Evolutionary conservation across 1,140 invertebrate genomes (phyloP).

Genomic region (Orchesella cincta): DNA sequence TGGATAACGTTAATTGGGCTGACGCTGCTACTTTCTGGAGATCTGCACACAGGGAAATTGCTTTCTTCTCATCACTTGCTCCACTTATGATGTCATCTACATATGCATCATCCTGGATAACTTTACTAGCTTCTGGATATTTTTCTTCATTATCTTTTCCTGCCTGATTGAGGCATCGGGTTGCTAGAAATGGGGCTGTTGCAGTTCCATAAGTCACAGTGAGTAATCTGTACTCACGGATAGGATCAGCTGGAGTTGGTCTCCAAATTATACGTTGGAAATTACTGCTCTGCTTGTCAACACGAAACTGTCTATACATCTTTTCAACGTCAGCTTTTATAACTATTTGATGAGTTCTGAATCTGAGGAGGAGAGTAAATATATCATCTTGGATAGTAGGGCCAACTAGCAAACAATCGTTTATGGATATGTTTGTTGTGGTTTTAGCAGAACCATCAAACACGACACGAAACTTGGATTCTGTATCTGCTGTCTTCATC

Average conservation of each 20-base stretch:
- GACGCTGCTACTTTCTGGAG: neutral
- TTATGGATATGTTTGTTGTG: slow-evolving; percentile 49
- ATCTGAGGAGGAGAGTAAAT: slow-evolving; percentile 55
- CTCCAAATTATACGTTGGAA: slow-evolving; percentile 49
- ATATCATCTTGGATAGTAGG: slow-evolving; percentile 57
- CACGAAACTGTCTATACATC: slow-evolving; percentile 53
- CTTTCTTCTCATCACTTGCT: neutral
- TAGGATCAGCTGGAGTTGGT: neutral
- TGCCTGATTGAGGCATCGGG: neutral
- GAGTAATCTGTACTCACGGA: neutral
- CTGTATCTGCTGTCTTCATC: slow-evolving; percentile 5
- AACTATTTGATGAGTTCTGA: slow-evolving; percentile 53
- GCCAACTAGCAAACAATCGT: slow-evolving; percentile 49
- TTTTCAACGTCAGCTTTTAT: slow-evolving; percentile 57
- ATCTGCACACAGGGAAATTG: neutral
- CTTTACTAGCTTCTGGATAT: neutral
- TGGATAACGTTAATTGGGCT: neutral
- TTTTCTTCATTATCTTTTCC: neutral
- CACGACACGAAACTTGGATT: slow-evolving; percentile 50
- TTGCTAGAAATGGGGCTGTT: neutral
- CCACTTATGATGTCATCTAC: neutral
- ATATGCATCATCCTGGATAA: neutral
- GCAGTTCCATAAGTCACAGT: slow-evolving; percentile 10
- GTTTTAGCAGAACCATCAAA: slow-evolving; percentile 48
- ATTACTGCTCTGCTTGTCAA: slow-evolving; percentile 26